Evolutionary conservation across 2,797 vertebrate genomes (phyloP).

Genomic region (Urocyon cinereoargenteus): DNA sequence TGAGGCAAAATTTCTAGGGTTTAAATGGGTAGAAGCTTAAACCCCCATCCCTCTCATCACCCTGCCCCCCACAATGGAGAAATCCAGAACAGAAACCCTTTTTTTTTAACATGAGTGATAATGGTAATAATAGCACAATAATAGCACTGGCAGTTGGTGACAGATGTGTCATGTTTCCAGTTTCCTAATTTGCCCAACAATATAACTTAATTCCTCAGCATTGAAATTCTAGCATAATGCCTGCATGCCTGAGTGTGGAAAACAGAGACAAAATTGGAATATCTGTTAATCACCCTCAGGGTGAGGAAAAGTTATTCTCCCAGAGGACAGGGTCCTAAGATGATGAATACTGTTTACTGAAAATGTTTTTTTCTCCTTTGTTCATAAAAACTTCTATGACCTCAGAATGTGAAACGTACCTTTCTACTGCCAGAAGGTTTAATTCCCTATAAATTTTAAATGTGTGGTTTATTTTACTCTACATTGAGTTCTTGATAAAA

Average conservation of each 20-base stretch:
- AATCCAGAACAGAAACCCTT: neutral
- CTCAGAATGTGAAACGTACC: neutral
- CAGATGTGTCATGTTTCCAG: neutral
- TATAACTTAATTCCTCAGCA: neutral
- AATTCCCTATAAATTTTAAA: slow-evolving; percentile 51
- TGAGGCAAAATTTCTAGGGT: neutral
- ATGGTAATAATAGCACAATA: neutral
- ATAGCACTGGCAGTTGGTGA: neutral
- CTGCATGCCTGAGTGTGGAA: neutral
- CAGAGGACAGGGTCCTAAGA: neutral
- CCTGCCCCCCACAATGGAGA: neutral
- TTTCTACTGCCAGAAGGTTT: slow-evolving; percentile 20
- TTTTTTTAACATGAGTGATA: neutral
- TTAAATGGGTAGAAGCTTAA: neutral
- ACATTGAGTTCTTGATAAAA: neutral
- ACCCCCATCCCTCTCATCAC: neutral
- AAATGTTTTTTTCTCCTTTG: neutral
- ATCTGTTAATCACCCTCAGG: neutral
- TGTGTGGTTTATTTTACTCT: slow-evolving; percentile 56
- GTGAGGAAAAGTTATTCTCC: neutral
- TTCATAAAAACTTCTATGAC: neutral
- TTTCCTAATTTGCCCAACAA: neutral
- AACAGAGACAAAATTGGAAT: neutral
- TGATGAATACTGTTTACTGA: neutral
- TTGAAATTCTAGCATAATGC: neutral